Conservation (phyloP, 1,140 invertebrate species). For the Drosophila subpulchrella region DNA sequence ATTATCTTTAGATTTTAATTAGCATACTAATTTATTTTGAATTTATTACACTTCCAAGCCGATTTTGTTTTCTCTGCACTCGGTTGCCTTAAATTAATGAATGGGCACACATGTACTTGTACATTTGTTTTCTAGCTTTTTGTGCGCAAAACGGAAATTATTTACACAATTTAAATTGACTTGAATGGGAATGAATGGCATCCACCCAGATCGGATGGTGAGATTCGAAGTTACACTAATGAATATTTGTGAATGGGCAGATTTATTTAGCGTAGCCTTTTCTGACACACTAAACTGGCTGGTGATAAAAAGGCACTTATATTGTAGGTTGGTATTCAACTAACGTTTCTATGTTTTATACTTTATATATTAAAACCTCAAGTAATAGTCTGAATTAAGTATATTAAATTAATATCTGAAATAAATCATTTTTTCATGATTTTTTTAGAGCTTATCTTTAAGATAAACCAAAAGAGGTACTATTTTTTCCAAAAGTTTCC, state of each 20-base stretch:
- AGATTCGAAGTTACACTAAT: slow-evolving; percentile 31
- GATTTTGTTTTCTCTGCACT: slow-evolving; percentile 37
- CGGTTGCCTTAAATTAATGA: slow-evolving; percentile 35
- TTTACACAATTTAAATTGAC: slow-evolving; percentile 76
- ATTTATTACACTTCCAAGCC: slow-evolving; percentile 2
- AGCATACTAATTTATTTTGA: neutral
- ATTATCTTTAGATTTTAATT: slow-evolving; percentile 25
- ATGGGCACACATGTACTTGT: slow-evolving; percentile 29
- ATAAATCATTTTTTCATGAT: too few species aligned
- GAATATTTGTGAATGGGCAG: slow-evolving; percentile 47
- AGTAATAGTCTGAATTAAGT: too few species aligned
- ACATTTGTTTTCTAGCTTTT: slow-evolving; percentile 18
- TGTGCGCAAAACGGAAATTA: slow-evolving; percentile 73
- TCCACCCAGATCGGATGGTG: slow-evolving; percentile 25
- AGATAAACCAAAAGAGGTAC: too few species aligned
- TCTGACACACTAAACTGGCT: slow-evolving; percentile 3
- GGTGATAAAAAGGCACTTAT: neutral
- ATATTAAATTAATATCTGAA: too few species aligned
- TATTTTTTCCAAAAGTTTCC: too few species aligned
- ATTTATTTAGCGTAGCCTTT: slow-evolving; percentile 28
- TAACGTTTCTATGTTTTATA: neutral
- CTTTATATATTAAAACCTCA: neutral
- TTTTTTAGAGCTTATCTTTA: too few species aligned
- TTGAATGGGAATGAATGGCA: slow-evolving; percentile 49
- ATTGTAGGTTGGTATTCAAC: neutral